Conservation (phyloP, 2,797 vertebrate genomes). For the Myotis vivesi region DNA sequence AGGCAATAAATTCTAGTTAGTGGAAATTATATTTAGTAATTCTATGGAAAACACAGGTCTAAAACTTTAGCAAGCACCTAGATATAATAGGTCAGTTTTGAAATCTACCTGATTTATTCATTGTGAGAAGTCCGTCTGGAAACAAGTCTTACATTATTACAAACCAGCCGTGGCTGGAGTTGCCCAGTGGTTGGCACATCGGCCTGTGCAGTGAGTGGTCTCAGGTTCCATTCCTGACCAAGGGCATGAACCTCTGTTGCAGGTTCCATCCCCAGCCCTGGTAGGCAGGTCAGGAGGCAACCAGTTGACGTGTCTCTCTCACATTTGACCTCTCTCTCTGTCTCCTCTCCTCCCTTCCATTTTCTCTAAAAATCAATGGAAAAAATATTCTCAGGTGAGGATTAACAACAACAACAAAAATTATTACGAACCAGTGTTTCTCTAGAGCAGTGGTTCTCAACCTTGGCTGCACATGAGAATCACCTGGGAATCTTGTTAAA, state of each 20-base stretch:
- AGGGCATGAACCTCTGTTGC: too few species aligned
- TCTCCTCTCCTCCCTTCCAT: too few species aligned
- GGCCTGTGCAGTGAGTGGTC: too few species aligned
- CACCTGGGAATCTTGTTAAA: too few species aligned
- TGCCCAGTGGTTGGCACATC: too few species aligned
- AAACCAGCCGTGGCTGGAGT: not conserved
- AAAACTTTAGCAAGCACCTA: not conserved
- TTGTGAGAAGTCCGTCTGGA: conserved; percentile 71
- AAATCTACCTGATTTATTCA: conserved; percentile 48
- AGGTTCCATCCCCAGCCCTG: too few species aligned
- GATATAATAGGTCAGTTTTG: conserved; percentile 55
- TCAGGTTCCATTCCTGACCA: too few species aligned
- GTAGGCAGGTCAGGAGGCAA: too few species aligned
- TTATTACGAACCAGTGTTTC: conserved; percentile 73
- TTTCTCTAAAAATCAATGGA: too few species aligned
- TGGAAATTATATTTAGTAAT: not conserved
- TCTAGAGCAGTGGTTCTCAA: not conserved
- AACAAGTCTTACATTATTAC: conserved; percentile 75
- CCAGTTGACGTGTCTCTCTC: too few species aligned
- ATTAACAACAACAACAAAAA: conserved; percentile 18
- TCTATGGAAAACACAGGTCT: not conserved
- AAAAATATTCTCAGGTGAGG: not conserved
- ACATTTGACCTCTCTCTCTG: too few species aligned
- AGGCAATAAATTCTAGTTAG: not conserved
- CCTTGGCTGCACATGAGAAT: too few species aligned